Evolutionary conservation across 2,888 invertebrate species (phyloP).

Genomic region (Rhagium mordax): DNA sequence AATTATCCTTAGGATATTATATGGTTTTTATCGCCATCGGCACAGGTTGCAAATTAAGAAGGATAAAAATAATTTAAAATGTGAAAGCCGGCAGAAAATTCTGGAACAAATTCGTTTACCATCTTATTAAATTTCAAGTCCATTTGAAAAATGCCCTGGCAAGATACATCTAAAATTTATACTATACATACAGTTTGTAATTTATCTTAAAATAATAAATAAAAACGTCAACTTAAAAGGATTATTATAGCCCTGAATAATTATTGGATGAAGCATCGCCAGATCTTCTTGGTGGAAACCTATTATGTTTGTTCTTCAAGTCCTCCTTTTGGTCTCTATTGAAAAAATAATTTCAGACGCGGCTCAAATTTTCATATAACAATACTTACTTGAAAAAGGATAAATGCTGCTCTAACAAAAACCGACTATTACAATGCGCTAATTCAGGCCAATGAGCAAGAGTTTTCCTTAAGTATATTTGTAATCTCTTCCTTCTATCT

Average conservation of each 20-base stretch:
- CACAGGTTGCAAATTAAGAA: too few species aligned
- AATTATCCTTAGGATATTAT: too few species aligned
- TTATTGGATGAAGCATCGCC: conserved; percentile 58
- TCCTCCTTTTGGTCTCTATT: conserved; percentile 65
- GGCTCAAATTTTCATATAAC: too few species aligned
- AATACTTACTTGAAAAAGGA: conserved; percentile 87
- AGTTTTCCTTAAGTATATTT: conserved; percentile 89
- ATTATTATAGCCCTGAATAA: conserved; percentile 66
- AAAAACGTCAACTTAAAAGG: conserved; percentile 18
- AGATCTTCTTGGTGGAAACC: conserved; percentile 60
- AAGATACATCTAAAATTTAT: not conserved
- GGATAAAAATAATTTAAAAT: too few species aligned
- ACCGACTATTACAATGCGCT: conserved; percentile 82
- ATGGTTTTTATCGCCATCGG: too few species aligned
- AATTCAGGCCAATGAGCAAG: conserved; percentile 87
- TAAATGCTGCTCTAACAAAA: conserved; percentile 84
- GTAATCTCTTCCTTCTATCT: conserved; percentile 86
- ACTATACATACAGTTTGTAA: not conserved
- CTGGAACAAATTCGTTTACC: too few species aligned
- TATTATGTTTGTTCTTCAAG: conserved; percentile 58
- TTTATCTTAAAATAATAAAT: conserved; percentile 18
- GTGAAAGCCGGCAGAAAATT: too few species aligned
- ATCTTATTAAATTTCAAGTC: not conserved
- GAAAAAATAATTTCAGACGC: too few species aligned
- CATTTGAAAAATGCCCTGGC: not conserved